Conservation (phyloP, 2,797 vertebrate genomes). For the Chloroceryle inda region DNA sequence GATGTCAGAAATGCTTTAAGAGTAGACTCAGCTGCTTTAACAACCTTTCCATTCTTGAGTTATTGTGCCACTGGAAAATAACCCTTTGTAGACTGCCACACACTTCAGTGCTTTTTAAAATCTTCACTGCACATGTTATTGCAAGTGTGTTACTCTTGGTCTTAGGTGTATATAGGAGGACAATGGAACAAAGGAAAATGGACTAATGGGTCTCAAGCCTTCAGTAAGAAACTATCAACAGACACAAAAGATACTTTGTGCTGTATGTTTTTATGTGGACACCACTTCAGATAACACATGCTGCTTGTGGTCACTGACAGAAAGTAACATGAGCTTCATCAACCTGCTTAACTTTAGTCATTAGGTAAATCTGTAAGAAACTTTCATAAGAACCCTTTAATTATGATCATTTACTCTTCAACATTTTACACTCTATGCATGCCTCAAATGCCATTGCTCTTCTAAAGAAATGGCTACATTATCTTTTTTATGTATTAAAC, state of each 20-base stretch:
- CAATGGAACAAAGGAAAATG: neutral
- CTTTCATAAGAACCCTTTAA: neutral
- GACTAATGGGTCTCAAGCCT: neutral
- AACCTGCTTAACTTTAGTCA: neutral
- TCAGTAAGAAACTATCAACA: neutral
- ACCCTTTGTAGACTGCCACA: neutral
- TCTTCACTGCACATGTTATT: accelerated
- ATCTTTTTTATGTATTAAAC: neutral
- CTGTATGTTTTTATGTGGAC: neutral
- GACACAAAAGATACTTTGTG: neutral
- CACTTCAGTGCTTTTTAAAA: neutral
- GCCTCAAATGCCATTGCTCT: neutral
- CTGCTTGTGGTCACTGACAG: neutral
- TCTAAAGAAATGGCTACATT: neutral
- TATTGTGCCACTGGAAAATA: neutral
- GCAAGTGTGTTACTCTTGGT: neutral
- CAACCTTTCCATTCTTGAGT: neutral
- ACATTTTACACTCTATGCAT: neutral
- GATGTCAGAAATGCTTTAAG: neutral
- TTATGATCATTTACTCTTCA: neutral
- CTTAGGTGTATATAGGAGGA: neutral
- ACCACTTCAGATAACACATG: neutral
- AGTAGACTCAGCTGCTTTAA: neutral
- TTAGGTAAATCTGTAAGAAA: neutral
- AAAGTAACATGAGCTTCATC: neutral